phyloP scores from a whole-genome alignment of 2,113 vertebrate species.

The Cinclus mexicanus region DNA sequence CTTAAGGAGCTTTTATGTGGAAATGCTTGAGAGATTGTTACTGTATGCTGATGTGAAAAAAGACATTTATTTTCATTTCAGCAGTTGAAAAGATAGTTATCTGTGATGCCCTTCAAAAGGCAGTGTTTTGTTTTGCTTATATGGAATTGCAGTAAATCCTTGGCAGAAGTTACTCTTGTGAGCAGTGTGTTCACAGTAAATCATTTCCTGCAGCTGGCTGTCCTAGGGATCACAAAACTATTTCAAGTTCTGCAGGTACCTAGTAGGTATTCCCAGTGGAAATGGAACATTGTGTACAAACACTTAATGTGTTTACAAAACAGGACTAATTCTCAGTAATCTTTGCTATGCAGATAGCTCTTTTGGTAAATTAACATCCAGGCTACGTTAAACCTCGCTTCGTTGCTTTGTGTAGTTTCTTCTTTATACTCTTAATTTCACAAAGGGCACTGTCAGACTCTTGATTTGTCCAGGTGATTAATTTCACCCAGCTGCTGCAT shows the following conservation, averaged over 20 bases:
- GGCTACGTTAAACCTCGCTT: background rate
- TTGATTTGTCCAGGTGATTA: slow-evolving; percentile 23
- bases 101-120: background rate
- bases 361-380: background rate
- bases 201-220: background rate
- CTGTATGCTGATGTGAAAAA: slow-evolving; percentile 6
- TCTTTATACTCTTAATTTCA: background rate
- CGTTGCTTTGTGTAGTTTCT: background rate
- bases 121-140: background rate
- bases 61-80: slow-evolving; percentile 35
- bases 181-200: background rate
- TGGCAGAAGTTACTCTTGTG: background rate
- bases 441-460: background rate
- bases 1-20: slow-evolving; percentile 37
- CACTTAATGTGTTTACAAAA: background rate
- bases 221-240: background rate
- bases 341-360: background rate
- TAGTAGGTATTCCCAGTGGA: background rate
- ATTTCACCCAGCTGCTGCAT: background rate
- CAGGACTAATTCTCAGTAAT: background rate
- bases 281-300: background rate
- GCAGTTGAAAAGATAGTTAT: background rate
- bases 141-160: background rate
- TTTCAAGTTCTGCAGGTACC: background rate
- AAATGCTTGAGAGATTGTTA: slow-evolving; percentile 7